A percentile compares a stretch with the other conserved stretches of the same genome.
Evolutionary conservation across 2,113 vertebrate species (phyloP).

Genomic region (Oncorhynchus mykiss): DNA sequence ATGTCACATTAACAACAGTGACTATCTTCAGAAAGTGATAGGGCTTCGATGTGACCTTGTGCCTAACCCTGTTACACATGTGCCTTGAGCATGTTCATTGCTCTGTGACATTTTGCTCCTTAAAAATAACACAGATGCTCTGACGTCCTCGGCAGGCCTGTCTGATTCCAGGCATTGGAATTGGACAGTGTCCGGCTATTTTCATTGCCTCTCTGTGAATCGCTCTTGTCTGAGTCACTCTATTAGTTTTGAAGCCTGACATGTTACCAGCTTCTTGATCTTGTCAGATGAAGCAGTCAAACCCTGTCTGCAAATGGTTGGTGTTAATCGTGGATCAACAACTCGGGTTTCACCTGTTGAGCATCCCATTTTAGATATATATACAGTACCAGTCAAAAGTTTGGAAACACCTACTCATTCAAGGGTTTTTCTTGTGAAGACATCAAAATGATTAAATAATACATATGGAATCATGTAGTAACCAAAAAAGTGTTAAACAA

Average conservation of each 20-base stretch:
- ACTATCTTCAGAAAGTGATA: conserved; percentile 51
- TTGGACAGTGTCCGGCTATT: conserved; percentile 56
- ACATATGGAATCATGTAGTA: too few relatives aligned
- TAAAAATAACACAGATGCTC: conserved; percentile 76
- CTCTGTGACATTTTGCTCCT: conserved; percentile 70
- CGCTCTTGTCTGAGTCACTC: conserved; percentile 55
- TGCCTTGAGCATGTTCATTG: conserved; percentile 59
- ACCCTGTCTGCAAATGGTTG: conserved; percentile 51
- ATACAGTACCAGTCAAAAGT: too few relatives aligned
- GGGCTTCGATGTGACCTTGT: conserved; percentile 55
- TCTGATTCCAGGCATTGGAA: conserved; percentile 31
- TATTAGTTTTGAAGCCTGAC: conserved; percentile 60
- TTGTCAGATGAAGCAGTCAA: conserved; percentile 51
- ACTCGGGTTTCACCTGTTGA: conserved; percentile 59
- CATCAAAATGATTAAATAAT: too few relatives aligned
- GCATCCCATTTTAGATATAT: conserved; percentile 13
- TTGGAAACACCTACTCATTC: too few relatives aligned
- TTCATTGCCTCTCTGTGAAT: conserved; percentile 56
- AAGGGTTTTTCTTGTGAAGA: too few relatives aligned
- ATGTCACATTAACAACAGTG: conserved; percentile 40
- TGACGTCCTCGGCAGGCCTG: conserved; percentile 15
- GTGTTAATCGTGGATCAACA: conserved; percentile 59
- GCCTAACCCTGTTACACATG: conserved; percentile 59
- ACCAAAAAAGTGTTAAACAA: too few relatives aligned
- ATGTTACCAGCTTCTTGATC: conserved; percentile 45